Evolutionary conservation across 2,888 invertebrate genomes (phyloP).

Genomic region (Eupithecia vulgata): DNA sequence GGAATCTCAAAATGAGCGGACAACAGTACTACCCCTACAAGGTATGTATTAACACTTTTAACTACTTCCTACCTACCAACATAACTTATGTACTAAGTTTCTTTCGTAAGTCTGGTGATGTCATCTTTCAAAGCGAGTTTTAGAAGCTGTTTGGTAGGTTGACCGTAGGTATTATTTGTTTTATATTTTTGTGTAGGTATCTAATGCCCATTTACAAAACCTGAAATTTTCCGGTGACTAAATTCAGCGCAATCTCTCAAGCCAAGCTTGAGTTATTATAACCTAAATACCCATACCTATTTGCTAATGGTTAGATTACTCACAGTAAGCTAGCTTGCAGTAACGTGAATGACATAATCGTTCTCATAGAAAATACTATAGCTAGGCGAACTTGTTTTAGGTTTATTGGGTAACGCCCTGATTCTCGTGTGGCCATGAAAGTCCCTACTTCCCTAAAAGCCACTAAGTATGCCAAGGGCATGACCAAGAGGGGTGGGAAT

Average conservation of each 20-base stretch:
- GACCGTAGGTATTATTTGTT: constrained; percentile 21
- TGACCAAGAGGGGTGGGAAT: not conserved
- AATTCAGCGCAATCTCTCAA: constrained; percentile 4
- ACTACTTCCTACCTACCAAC: constrained; percentile 1
- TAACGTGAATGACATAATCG: constrained; percentile 11
- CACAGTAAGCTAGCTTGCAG: not conserved
- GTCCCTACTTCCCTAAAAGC: constrained; percentile 11
- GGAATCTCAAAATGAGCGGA: constrained; percentile 87
- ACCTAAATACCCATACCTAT: not conserved
- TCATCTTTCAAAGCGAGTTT: constrained; percentile 67
- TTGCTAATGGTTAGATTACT: not conserved
- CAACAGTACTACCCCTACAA: constrained; percentile 94
- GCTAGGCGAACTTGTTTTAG: not conserved
- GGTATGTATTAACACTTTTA: constrained; percentile 81
- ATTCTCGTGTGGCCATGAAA: constrained; percentile 1
- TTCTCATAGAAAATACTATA: not conserved
- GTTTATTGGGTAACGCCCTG: not conserved
- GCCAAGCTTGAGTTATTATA: constrained; percentile 12
- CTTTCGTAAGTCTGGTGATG: constrained; percentile 62
- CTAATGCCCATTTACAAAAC: not conserved
- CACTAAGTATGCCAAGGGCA: constrained; percentile 46
- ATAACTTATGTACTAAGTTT: not conserved
- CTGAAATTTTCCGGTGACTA: not conserved
- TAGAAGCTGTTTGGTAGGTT: constrained; percentile 16
- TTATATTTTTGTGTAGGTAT: not conserved